A percentile compares a stretch with the other conserved stretches of the same genome.
Evolutionary conservation across 2,888 invertebrate species (phyloP).

Genomic region (Pedicia rivosa): DNA sequence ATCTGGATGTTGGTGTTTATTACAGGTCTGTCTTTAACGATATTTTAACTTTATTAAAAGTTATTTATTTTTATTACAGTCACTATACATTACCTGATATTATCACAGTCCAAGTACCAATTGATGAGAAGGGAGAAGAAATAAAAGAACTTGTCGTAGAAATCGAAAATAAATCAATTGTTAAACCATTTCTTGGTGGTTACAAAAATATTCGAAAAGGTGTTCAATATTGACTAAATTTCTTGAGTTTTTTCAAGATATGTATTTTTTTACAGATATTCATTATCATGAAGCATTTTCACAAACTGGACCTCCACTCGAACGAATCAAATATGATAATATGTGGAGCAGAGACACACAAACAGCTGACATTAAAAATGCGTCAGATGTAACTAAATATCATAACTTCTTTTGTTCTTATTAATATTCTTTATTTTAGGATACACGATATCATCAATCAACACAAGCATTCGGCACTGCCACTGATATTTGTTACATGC

Average conservation of each 20-base stretch:
- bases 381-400: constrained; percentile 10
- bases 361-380: constrained; percentile 32
- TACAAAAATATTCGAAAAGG: constrained; percentile 56
- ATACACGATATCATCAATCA: constrained; percentile 24
- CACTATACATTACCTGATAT: constrained; percentile 35
- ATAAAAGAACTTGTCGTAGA: constrained; percentile 37
- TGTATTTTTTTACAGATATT: constrained; percentile 25
- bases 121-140: constrained; percentile 26
- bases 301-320: constrained; percentile 44
- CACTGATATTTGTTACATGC: constrained; percentile 31
- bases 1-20: constrained; percentile 24
- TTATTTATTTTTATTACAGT: constrained; percentile 15
- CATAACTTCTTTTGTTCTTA: neutral
- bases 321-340: constrained; percentile 19
- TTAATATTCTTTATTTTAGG: constrained; percentile 14
- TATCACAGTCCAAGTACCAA: constrained; percentile 35
- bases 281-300: constrained; percentile 69
- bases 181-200: constrained; percentile 69
- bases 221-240: constrained; percentile 14
- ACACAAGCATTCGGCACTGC: constrained; percentile 26
- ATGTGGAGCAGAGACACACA: constrained; percentile 41
- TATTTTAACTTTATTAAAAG: neutral
- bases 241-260: neutral
- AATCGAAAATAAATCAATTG: constrained; percentile 39
- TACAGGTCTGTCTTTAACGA: constrained; percentile 20